These are phyloP conservation scores for Lagria hirta DNA, from an alignment of 2,888 invertebrate genomes.

Conservation along the genomic window DNA sequence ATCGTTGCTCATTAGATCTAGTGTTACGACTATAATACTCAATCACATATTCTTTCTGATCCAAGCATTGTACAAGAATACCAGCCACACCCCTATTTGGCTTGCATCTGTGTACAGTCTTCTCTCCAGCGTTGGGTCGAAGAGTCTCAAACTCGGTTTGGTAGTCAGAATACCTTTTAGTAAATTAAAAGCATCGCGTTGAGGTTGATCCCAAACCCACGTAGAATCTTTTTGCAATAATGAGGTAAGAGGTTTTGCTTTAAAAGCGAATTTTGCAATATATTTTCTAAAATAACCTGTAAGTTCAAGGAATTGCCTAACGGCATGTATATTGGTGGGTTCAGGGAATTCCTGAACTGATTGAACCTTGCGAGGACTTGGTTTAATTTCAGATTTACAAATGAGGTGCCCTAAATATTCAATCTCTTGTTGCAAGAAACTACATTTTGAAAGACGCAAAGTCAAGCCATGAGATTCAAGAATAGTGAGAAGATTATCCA, in stretches of 20 bases:
- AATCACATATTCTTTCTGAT: no score
- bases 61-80: no score
- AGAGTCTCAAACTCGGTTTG: no score
- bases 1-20: no score
- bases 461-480: not conserved
- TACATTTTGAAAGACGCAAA: not conserved
- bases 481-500: not conserved
- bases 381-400: slow-evolving; percentile 2
- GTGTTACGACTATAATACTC: no score
- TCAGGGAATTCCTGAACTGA: slow-evolving; percentile 12
- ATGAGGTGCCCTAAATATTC: no score
- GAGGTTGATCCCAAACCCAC: no score
- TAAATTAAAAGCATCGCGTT: no score
- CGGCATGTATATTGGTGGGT: slow-evolving; percentile 6
- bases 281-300: slow-evolving; percentile 12
- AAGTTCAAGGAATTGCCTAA: slow-evolving; percentile 5
- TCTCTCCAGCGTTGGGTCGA: no score
- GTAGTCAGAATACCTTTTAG: no score
- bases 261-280: not conserved
- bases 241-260: not conserved
- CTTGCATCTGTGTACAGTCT: no score
- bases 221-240: slow-evolving; percentile 2
- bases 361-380: slow-evolving; percentile 9
- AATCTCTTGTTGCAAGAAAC: slow-evolving; percentile 4
- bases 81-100: no score